phyloP scores from a whole-genome alignment of 1,140 invertebrate genomes.

The Micrasema minimum region DNA sequence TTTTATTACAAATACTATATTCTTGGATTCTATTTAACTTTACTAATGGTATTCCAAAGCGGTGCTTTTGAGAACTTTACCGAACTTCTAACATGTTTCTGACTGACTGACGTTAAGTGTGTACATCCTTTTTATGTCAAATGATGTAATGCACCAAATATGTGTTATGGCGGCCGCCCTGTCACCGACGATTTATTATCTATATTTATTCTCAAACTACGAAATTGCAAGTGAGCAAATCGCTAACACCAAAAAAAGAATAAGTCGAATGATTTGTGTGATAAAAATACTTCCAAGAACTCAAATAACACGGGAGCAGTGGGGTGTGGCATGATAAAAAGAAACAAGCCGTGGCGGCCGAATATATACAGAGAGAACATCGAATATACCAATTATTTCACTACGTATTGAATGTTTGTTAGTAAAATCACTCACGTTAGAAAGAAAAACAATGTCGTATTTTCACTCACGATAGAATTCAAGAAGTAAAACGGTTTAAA shows the following conservation, averaged over 20 bases:
- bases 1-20: no score
- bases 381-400: neutral
- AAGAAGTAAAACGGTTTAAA: neutral
- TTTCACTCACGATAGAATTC: neutral
- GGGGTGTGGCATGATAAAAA: constrained; percentile 39
- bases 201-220: constrained; percentile 20
- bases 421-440: constrained; percentile 6
- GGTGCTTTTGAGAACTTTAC: no score
- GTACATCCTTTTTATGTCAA: constrained; percentile 43
- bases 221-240: neutral
- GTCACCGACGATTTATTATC: neutral
- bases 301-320: constrained; percentile 23
- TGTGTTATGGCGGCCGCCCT: constrained; percentile 20
- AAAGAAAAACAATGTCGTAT: neutral
- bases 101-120: constrained; percentile 30
- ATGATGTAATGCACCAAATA: constrained; percentile 44
- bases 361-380: neutral
- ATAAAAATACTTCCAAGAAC: constrained; percentile 25
- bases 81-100: constrained; percentile 26
- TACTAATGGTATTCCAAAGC: no score
- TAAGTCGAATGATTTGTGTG: neutral
- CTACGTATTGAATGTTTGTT: neutral
- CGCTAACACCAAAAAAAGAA: neutral
- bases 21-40: no score
- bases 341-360: constrained; percentile 3